Conservation (phyloP, 2,888 invertebrate species). For the Petrolisthes manimaculis region DNA sequence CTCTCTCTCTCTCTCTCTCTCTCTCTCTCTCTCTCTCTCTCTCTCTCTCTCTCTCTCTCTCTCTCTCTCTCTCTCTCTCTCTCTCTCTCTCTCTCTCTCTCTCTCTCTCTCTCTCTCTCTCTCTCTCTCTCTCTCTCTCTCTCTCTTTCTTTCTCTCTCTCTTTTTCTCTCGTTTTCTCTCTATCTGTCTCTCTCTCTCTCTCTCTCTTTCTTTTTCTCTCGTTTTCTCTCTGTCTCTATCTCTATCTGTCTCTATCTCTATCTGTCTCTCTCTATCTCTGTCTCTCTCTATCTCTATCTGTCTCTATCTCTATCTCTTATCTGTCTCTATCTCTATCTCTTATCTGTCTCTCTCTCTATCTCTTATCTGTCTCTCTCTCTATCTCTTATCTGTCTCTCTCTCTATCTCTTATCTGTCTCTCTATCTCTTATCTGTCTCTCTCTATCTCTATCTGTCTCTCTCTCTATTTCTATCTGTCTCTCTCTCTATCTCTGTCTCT, state of each 20-base stretch:
- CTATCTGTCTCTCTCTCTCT: background rate
- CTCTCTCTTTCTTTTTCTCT: background rate
- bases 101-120: background rate
- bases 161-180: background rate
- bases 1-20: constrained; percentile 32
- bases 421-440: too few species aligned
- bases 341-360: background rate
- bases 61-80: background rate
- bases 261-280: too few species aligned
- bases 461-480: too few species aligned
- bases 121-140: background rate
- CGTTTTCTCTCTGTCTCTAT: background rate
- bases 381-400: background rate
- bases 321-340: background rate
- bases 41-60: constrained; percentile 10
- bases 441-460: too few species aligned
- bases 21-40: constrained; percentile 11
- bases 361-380: too few species aligned
- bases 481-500: too few species aligned
- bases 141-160: background rate
- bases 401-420: background rate
- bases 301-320: background rate
- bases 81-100: background rate
- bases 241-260: too few species aligned
- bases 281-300: too few species aligned